phyloP scores from a whole-genome alignment of 2,113 vertebrate genomes.

The Formicarius rufipectus region DNA sequence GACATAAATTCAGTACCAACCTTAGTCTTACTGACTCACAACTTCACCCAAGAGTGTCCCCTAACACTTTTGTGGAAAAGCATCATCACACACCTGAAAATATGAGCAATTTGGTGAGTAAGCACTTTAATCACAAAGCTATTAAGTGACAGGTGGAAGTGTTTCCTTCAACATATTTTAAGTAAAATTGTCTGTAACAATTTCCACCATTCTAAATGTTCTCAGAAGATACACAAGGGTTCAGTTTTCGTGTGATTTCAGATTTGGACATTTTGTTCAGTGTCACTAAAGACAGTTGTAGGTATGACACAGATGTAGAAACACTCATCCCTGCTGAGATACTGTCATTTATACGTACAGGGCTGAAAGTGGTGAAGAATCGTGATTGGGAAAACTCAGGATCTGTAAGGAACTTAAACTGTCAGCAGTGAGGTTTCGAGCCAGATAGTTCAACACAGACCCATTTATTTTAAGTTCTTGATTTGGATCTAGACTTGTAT shows the following conservation, averaged over 20 bases:
- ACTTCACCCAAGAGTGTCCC: neutral
- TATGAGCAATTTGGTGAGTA: neutral
- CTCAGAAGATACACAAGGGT: neutral
- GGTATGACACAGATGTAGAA: neutral
- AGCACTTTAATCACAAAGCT: neutral
- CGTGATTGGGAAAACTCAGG: neutral
- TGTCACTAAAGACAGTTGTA: neutral
- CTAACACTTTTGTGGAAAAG: neutral
- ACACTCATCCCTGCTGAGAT: neutral
- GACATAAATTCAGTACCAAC: neutral
- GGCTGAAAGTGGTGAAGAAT: neutral
- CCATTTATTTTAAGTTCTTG: neutral
- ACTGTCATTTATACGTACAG: neutral
- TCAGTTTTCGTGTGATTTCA: neutral
- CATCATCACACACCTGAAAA: neutral
- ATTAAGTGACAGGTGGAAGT: neutral
- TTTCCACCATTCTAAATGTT: neutral
- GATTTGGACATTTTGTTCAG: neutral
- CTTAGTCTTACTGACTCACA: neutral
- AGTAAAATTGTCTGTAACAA: neutral
- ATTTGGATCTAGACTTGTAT: neutral
- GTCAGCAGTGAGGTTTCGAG: neutral
- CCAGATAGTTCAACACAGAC: neutral
- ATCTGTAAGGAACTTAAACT: neutral
- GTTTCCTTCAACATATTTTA: neutral